Evolutionary conservation across 2,888 invertebrate genomes (phyloP).

Genomic region (Antheraea yamamai): DNA sequence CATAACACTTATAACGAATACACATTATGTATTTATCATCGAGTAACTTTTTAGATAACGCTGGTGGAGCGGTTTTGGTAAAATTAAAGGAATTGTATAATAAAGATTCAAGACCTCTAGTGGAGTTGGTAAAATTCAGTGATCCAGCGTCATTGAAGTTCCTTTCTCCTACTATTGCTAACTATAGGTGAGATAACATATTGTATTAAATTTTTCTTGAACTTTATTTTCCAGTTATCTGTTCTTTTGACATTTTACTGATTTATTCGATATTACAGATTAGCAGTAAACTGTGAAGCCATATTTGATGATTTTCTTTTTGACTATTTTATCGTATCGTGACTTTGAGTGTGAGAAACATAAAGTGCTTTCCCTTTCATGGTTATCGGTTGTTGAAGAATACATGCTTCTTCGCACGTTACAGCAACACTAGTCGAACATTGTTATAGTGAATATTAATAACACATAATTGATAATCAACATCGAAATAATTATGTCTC

Average conservation of each 20-base stretch:
- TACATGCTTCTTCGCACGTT: too few species aligned
- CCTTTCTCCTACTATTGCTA: conserved; percentile 81
- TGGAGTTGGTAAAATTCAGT: conserved; percentile 81
- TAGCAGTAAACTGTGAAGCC: too few species aligned
- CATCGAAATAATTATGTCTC: too few species aligned
- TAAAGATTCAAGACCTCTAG: conserved; percentile 77
- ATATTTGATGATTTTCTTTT: too few species aligned
- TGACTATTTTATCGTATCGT: too few species aligned
- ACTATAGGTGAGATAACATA: conserved; percentile 64
- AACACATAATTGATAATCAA: too few species aligned
- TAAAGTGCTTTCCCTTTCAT: too few species aligned
- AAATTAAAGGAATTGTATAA: conserved; percentile 71
- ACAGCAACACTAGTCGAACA: too few species aligned
- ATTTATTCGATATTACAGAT: neutral
- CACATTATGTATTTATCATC: neutral
- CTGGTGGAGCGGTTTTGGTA: conserved; percentile 75
- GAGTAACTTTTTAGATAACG: conserved; percentile 54
- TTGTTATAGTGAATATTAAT: too few species aligned
- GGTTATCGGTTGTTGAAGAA: too few species aligned
- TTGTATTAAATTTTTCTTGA: neutral
- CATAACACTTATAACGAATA: too few species aligned
- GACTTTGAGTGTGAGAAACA: too few species aligned
- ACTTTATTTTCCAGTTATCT: neutral
- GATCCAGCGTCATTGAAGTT: conserved; percentile 80
- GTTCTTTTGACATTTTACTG: neutral